Evolutionary conservation across 2,797 vertebrate species (phyloP).

Genomic region (Phoeniculus purpureus): DNA sequence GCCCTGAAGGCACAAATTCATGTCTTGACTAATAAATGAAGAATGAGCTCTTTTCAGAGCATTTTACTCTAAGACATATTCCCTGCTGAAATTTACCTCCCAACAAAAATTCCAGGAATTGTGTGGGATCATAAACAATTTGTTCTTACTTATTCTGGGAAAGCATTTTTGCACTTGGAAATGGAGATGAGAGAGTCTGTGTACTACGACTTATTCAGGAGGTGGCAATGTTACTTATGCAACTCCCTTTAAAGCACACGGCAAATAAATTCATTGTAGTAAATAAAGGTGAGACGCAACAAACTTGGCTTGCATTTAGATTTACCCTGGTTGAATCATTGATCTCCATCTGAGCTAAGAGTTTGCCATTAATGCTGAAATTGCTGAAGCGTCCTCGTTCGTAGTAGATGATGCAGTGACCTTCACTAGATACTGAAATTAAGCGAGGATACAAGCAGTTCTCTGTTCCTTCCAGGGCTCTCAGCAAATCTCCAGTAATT

Average conservation of each 20-base stretch:
- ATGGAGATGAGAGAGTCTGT: not conserved
- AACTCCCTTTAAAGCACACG: not conserved
- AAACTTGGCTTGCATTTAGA: conserved; percentile 3
- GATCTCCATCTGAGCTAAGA: conserved; percentile 98
- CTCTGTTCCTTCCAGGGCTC: conserved; percentile 94
- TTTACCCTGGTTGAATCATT: conserved; percentile 94
- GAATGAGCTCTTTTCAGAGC: conserved; percentile 10
- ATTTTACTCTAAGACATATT: conserved; percentile 16
- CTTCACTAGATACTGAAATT: conserved; percentile 95
- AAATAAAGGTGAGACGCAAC: not conserved
- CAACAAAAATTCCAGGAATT: not conserved
- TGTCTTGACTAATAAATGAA: conserved; percentile 42
- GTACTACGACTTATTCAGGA: not conserved
- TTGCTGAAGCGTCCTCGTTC: conserved; percentile 97
- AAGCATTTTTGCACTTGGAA: not conserved
- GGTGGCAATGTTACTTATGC: not conserved
- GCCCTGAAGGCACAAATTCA: conserved; percentile 29
- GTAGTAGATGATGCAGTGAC: conserved; percentile 99
- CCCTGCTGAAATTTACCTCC: not conserved
- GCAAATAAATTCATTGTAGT: conserved; percentile 10
- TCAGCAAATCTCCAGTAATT: conserved; percentile 96
- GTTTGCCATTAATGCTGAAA: conserved; percentile 99
- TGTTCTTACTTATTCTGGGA: conserved; percentile 21
- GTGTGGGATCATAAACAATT: not conserved
- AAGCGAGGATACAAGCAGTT: conserved; percentile 88